Evolutionary conservation across 2,113 vertebrate genomes (phyloP).

Genomic region (Hucho hucho): DNA sequence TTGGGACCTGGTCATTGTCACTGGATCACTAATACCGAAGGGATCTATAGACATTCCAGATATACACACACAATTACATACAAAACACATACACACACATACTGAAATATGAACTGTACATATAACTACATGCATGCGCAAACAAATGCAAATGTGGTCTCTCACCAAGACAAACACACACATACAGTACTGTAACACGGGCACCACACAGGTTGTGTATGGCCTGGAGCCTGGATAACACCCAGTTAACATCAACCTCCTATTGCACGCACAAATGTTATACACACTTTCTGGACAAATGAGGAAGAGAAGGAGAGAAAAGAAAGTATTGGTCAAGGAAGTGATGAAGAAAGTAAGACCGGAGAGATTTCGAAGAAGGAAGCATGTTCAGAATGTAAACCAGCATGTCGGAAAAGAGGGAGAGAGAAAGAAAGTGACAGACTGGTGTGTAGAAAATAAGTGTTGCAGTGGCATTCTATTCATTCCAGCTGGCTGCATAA

Average conservation of each 20-base stretch:
- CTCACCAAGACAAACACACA: not conserved
- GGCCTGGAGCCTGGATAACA: not conserved
- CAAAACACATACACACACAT: not conserved
- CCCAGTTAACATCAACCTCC: not conserved
- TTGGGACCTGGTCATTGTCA: not conserved
- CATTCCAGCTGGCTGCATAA: not conserved
- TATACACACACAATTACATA: not conserved
- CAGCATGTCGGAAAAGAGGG: not conserved
- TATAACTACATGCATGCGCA: not conserved
- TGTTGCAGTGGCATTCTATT: not conserved
- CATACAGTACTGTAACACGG: no score
- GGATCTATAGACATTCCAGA: not conserved
- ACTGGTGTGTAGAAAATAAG: not conserved
- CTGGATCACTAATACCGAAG: not conserved
- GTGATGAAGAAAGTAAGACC: not conserved
- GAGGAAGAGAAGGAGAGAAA: conserved; percentile 8
- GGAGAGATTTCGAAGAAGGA: not conserved
- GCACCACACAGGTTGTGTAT: not conserved
- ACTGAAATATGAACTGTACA: not conserved
- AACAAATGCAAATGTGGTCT: no score
- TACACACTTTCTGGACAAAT: not conserved
- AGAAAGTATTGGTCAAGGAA: conserved; percentile 36
- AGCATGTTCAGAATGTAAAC: not conserved
- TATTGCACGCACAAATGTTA: not conserved
- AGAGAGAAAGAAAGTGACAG: not conserved